phyloP scores from a whole-genome alignment of 2,797 vertebrate genomes.

The Antennarius maculatus region DNA sequence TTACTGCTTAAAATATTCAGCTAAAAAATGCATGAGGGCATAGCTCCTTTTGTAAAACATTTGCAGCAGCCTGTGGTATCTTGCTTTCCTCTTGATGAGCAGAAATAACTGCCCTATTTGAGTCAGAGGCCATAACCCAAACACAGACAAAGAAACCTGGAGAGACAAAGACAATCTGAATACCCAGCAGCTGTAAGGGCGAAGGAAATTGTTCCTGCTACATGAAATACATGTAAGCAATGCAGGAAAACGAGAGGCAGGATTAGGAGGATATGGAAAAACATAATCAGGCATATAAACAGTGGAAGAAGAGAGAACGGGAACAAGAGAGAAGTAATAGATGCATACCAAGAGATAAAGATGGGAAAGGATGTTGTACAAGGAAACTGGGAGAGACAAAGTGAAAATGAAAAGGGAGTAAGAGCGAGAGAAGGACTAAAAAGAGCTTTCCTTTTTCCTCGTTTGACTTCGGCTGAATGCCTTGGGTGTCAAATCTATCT shows the following conservation, averaged over 20 bases:
- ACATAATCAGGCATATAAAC: conserved; percentile 36
- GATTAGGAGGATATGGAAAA: conserved; percentile 5
- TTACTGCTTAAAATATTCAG: conserved; percentile 34
- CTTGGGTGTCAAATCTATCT: conserved; percentile 67
- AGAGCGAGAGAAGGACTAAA: conserved; percentile 11
- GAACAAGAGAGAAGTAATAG: conserved; percentile 41
- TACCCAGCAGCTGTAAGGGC: neutral
- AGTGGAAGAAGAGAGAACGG: conserved; percentile 27
- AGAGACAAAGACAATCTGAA: conserved; percentile 14
- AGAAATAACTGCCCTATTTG: conserved; percentile 13
- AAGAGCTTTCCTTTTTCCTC: conserved; percentile 42
- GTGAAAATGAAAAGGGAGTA: conserved; percentile 13
- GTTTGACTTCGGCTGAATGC: conserved; percentile 50
- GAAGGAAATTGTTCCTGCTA: conserved; percentile 24
- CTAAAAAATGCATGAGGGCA: conserved; percentile 52
- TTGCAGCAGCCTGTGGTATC: conserved; percentile 31
- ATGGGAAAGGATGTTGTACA: conserved; percentile 19
- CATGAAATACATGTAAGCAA: conserved; percentile 36
- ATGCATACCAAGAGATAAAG: conserved; percentile 31
- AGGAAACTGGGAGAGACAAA: conserved; percentile 26
- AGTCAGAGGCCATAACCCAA: conserved; percentile 43
- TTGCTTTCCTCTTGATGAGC: conserved; percentile 31
- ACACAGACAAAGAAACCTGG: conserved; percentile 14
- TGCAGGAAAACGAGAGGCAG: conserved; percentile 8
- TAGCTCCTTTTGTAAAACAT: conserved; percentile 49